These are phyloP conservation scores for Allobates femoralis DNA, from an alignment of 2,797 vertebrate genomes.

Conservation along the genomic window DNA sequence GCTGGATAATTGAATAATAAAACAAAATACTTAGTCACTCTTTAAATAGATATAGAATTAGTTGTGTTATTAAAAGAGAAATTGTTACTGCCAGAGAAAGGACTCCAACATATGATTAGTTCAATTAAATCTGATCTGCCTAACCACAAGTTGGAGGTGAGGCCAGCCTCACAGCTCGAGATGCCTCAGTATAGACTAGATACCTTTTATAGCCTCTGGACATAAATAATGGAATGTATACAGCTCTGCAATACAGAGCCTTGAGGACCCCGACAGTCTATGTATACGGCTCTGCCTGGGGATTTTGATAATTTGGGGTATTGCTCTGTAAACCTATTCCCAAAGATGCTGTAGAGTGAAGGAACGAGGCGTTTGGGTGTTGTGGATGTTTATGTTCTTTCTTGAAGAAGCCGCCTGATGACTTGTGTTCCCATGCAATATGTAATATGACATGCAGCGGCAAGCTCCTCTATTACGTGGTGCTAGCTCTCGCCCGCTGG, in stretches of 20 bases:
- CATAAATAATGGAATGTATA: not conserved
- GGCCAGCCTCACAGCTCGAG: too few species aligned
- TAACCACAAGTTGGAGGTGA: too few species aligned
- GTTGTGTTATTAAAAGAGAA: too few species aligned
- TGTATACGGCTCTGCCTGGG: not conserved
- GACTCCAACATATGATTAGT: too few species aligned
- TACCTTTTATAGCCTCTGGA: too few species aligned
- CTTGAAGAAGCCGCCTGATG: not conserved
- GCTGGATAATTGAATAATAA: too few species aligned
- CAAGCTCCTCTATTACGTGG: not conserved
- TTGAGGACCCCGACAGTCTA: too few species aligned
- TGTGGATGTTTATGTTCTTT: slow-evolving; percentile 13
- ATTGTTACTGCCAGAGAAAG: too few species aligned
- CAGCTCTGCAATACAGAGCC: not conserved
- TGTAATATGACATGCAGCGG: slow-evolving; percentile 1
- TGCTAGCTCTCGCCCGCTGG: slow-evolving; percentile 6
- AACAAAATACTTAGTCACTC: too few species aligned
- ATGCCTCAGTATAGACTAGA: too few species aligned
- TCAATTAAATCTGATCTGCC: too few species aligned
- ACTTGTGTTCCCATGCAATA: slow-evolving; percentile 20
- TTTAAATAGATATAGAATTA: too few species aligned
- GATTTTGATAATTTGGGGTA: not conserved
- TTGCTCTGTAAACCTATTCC: not conserved
- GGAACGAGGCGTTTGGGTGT: not conserved
- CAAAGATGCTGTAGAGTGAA: not conserved